Evolutionary conservation across 2,113 vertebrate species (phyloP), one percentile per base, ranked within the genome.

Genomic region (Mesoclemmys tuberculata): DNA sequence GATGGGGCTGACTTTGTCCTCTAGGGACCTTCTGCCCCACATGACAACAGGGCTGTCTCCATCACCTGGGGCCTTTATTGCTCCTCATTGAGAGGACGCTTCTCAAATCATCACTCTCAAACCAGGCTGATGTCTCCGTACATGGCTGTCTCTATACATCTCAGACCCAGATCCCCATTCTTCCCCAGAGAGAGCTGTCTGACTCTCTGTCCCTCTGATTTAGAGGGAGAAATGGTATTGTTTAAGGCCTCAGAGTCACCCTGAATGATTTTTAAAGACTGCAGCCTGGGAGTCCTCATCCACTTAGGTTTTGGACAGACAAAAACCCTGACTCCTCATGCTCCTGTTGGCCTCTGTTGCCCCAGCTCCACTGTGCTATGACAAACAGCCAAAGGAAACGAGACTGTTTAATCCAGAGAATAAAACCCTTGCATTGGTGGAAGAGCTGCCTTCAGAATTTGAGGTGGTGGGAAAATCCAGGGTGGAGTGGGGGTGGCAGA

Each of bases 271-370:
- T 95, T 88, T 77, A 51, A 75, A 84, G 48, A 18, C 52, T 64
- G 31, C 35, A 38, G 51, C 35, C 79, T 22, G 35, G 13, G 13
- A 26, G 21, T 88, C 41, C 61, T 56, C 61, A 55, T 82, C 74
- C 26, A 14, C 11, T 85, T 56, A 41, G 46, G 18, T 44, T 93
- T 41, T 78, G 56, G 8, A 88, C 26, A 56, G 16, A 58, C 80
- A 46, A 46, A 58, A 18, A 38, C 41, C 24, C 52, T 29, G 89
- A 90, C 84, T 93, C 88, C 94, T 94, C 8, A 58, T 4, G 4
- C 82, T 94, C 82, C 18, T 93, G 58, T 81, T 91, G 91, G 64
- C 49, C 89, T 89, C 78, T 54, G 81, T 95, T 88, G 78, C 96
- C 95, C 90, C 55, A 77, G 83, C 90, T 96, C 74, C 85, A 46